These are phyloP conservation scores for Heliconius cydno DNA, from an alignment of 2,888 invertebrate species.

Conservation along the genomic window DNA sequence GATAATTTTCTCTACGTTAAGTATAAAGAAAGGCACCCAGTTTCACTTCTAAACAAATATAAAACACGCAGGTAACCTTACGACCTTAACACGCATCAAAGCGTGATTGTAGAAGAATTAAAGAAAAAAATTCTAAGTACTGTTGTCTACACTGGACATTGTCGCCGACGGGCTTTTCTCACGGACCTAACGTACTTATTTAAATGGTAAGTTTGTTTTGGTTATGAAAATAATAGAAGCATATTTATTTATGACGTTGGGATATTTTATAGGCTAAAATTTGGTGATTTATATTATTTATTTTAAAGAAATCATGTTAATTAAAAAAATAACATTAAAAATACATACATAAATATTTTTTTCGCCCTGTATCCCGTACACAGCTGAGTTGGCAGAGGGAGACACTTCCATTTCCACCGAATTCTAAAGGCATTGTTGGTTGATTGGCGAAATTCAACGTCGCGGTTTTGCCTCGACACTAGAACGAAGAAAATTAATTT, in stretches of 20 bases:
- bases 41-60: slow-evolving; percentile 5
- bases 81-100: slow-evolving; percentile 17
- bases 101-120: slow-evolving; percentile 51
- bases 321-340: neutral
- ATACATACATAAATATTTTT: no score
- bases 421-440: no score
- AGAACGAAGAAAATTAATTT: no score
- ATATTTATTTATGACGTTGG: neutral
- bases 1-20: neutral
- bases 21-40: neutral
- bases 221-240: neutral
- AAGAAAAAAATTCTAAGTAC: slow-evolving; percentile 49
- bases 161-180: slow-evolving; percentile 74
- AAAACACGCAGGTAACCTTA: slow-evolving; percentile 10
- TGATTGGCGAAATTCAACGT: no score
- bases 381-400: no score
- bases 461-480: no score
- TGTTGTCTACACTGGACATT: slow-evolving; percentile 46
- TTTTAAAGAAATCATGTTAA: neutral
- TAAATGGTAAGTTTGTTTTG: neutral
- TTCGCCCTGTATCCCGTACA: no score
- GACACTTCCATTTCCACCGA: no score
- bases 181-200: slow-evolving; percentile 52
- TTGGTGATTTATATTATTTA: neutral
- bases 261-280: neutral